Evolutionary conservation across 2,888 invertebrate species (phyloP), one percentile per base, ranked within the genome.

Genomic region (Smittia sp.): DNA sequence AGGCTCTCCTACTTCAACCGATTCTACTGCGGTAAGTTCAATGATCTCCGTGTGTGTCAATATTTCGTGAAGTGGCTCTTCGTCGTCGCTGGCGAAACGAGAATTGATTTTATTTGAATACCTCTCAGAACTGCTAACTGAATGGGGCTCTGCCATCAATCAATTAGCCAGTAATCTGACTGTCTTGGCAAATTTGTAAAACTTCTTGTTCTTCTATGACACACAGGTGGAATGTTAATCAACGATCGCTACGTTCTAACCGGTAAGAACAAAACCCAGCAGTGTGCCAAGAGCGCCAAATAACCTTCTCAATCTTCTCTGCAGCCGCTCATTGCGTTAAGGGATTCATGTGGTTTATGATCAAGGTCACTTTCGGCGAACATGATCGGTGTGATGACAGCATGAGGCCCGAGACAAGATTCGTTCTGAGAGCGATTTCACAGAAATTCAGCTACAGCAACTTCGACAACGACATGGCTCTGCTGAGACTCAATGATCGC

Each of bases 321-420:
- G n/a, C 11, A 0, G 94, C 94, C 0, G 94, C 93, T 0, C 94
- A 95, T 80, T 95, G 94, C 80, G 91, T 94, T n/a, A 72, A 72
- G 20, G 92, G 92, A 76, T 93, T 93, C 81, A 92, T 93, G 91
- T 93, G 93, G 93, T 93, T 93, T 83, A 91, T 94, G 92, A 92
- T 94, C 80, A 92, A 91, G 82, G 91, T 93, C 76, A 91, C 93
- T 13, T 91, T 94, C 77, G 94, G 93, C 0, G 94, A 94, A 80
- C 93, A 93, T 80, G 90, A 94, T 82, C 88, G 92, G 63, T 94
- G 93, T 82, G 87, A 89, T 77, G 87, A 90, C 70, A 89, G 88
- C 54, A 82, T 82, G 63, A 85, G 88, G 66, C 90, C 92, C 0
- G 93, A 93, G 81, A 89, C 91, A 0, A 86, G 93, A 76, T 92